Evolutionary conservation across 2,888 invertebrate species (phyloP).

Genomic region (Mesorhabditis spiculigera): DNA sequence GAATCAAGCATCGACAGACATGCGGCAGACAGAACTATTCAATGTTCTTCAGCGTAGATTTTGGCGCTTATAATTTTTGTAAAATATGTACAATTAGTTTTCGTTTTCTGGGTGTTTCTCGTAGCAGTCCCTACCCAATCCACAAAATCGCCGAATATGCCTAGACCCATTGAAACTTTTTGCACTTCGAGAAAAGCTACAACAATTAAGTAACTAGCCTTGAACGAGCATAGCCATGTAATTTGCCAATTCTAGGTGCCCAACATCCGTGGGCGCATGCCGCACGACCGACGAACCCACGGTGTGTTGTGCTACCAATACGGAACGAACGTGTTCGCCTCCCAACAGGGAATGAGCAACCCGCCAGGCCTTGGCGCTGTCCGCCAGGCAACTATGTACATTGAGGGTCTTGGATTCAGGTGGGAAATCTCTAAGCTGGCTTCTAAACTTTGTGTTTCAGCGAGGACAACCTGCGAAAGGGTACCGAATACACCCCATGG

Average conservation of each 20-base stretch:
- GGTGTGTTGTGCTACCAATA: conserved; percentile 57
- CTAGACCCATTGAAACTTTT: too few species aligned
- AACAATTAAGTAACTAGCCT: neutral
- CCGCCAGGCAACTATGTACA: conserved; percentile 54
- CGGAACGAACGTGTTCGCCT: conserved; percentile 58
- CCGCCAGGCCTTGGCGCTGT: conserved; percentile 54
- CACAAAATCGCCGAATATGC: too few species aligned
- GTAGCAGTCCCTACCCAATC: too few species aligned
- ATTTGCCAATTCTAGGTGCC: conserved; percentile 27
- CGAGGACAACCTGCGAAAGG: conserved; percentile 54
- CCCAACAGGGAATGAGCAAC: conserved; percentile 56
- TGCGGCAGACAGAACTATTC: too few species aligned
- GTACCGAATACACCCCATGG: conserved; percentile 57
- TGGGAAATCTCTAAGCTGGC: conserved; percentile 10
- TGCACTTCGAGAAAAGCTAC: too few species aligned
- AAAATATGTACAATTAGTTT: too few species aligned
- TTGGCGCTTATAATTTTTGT: too few species aligned
- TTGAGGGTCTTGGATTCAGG: conserved; percentile 54
- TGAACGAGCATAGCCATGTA: neutral
- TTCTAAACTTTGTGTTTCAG: conserved; percentile 22
- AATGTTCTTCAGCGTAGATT: too few species aligned
- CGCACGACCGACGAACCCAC: conserved; percentile 55
- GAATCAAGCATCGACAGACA: too few species aligned
- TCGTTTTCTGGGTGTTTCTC: too few species aligned
- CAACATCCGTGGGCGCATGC: conserved; percentile 55